Percentiles rank a stretch among this genome's conserved stretches.
Conservation (phyloP, 2,113 vertebrate genomes). For the Bubo bubo region DNA sequence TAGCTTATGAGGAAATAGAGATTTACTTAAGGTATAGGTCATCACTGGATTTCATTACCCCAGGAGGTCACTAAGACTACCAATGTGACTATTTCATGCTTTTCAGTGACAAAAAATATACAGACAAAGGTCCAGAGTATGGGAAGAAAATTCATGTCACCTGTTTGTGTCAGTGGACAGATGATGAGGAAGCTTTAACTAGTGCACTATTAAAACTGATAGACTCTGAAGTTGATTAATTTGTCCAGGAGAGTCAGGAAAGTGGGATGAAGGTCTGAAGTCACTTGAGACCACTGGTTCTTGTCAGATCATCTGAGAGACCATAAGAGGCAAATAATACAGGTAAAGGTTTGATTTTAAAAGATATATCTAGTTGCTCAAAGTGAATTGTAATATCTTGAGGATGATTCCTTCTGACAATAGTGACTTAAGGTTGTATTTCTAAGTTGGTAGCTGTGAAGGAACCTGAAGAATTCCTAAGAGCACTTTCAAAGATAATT, state of each 20-base stretch:
- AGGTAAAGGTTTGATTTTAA: background rate
- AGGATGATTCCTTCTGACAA: background rate
- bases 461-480: background rate
- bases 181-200: background rate
- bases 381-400: background rate
- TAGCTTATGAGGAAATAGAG: rapidly evolving
- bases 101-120: background rate
- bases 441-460: background rate
- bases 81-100: background rate
- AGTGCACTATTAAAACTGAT: background rate
- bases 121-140: background rate
- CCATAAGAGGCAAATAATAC: background rate
- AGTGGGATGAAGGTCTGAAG: background rate
- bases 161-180: background rate
- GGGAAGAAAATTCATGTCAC: background rate
- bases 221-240: background rate
- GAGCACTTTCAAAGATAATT: background rate
- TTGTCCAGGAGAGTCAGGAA: background rate
- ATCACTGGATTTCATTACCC: background rate
- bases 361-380: background rate
- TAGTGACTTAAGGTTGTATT: background rate
- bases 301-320: background rate
- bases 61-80: background rate
- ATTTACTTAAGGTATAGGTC: background rate
- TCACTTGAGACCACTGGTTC: background rate